Conservation (phyloP, 1,140 invertebrate species). For the Onthophagus taurus region DNA sequence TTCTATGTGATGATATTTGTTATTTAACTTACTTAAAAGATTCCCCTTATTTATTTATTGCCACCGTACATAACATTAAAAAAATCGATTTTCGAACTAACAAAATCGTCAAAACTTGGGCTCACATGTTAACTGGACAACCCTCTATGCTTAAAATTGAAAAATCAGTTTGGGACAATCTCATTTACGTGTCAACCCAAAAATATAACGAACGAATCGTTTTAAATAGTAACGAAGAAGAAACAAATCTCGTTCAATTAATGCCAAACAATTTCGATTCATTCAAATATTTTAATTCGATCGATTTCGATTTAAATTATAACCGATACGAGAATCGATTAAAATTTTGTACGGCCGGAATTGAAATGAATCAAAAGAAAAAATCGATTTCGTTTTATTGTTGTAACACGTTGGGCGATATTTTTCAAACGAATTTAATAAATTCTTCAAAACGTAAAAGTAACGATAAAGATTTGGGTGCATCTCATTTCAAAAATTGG, state of each 20-base stretch:
- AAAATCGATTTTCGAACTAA: conserved; percentile 3
- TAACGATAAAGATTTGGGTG: too few species aligned
- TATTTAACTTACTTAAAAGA: not conserved
- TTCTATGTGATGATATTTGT: conserved; percentile 8
- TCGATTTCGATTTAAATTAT: not conserved
- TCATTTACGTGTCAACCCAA: conserved; percentile 4
- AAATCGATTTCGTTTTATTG: conserved; percentile 3
- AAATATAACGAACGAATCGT: conserved; percentile 7
- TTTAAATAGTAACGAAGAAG: conserved; percentile 2
- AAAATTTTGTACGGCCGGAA: too few species aligned
- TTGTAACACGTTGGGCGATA: conserved; percentile 6
- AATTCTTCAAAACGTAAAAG: too few species aligned
- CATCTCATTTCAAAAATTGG: too few species aligned
- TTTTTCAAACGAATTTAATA: conserved; percentile 1
- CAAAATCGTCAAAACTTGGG: conserved; percentile 2
- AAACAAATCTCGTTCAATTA: conserved; percentile 1
- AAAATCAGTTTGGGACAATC: not conserved
- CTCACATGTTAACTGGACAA: conserved; percentile 3
- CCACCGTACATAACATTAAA: conserved; percentile 5
- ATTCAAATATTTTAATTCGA: conserved; percentile 2
- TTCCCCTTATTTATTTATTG: conserved; percentile 1
- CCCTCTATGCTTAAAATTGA: conserved; percentile 4
- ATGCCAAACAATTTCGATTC: conserved; percentile 4
- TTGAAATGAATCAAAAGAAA: not conserved
- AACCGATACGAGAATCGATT: too few species aligned